A percentile compares a stretch with the other conserved stretches of the same genome.
Conservation (phyloP, 2,888 invertebrate species). For the Drosophila infuscata region DNA sequence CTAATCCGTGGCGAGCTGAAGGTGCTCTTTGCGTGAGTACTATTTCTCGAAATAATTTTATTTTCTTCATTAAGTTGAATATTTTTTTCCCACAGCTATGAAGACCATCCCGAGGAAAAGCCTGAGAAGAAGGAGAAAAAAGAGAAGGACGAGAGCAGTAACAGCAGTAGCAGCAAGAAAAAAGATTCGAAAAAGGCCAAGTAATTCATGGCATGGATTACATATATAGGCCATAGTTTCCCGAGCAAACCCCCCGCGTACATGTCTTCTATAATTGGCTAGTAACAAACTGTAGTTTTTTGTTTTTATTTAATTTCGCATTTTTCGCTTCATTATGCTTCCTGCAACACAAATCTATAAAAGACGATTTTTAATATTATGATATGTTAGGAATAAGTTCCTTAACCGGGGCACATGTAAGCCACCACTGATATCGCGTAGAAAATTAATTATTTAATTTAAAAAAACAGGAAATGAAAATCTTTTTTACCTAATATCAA, state of each 20-base stretch:
- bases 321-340: constrained; percentile 38
- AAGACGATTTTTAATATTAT: constrained; percentile 55
- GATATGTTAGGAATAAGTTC: constrained; percentile 51
- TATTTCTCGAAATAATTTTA: too few relatives aligned
- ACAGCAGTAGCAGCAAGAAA: constrained; percentile 78
- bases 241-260: constrained; percentile 26
- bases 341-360: constrained; percentile 44
- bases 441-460: constrained; percentile 25
- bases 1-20: constrained; percentile 95
- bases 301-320: constrained; percentile 10
- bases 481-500: constrained; percentile 50
- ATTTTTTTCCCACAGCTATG: constrained; percentile 86
- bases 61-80: not conserved
- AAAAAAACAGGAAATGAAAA: constrained; percentile 24
- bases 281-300: constrained; percentile 21
- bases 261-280: constrained; percentile 54
- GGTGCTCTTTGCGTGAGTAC: constrained; percentile 93
- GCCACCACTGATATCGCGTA: constrained; percentile 64
- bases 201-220: constrained; percentile 59
- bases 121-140: constrained; percentile 84
- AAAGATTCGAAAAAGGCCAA: constrained; percentile 84
- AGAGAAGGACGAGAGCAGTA: constrained; percentile 68
- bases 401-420: constrained; percentile 54
- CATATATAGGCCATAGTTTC: constrained; percentile 6
- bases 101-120: constrained; percentile 88